phyloP scores from a whole-genome alignment of 2,797 vertebrate genomes.

The Pangasius krempfi region DNA sequence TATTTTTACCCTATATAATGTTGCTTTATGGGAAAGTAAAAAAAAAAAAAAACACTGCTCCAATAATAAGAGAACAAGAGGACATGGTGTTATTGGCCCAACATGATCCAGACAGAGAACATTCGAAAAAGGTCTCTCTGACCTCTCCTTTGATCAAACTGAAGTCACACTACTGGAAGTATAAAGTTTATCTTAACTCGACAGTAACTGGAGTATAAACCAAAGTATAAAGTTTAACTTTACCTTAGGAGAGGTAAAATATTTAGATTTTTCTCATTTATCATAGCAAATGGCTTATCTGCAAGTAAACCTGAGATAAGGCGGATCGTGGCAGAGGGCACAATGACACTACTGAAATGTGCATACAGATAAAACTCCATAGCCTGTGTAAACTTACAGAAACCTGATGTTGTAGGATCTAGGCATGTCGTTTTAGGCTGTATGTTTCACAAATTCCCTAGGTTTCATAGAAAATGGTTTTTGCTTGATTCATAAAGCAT shows the following conservation, averaged over 20 bases:
- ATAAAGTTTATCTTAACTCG: neutral
- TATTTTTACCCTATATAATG: neutral
- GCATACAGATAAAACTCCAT: neutral
- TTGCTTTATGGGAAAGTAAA: neutral
- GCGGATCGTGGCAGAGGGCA: neutral
- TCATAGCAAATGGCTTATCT: slow-evolving; percentile 13
- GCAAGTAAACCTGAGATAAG: slow-evolving; percentile 35
- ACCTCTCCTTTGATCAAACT: slow-evolving; percentile 1
- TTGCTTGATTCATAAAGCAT: neutral
- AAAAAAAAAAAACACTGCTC: neutral
- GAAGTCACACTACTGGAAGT: neutral
- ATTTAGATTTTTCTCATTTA: slow-evolving; percentile 12
- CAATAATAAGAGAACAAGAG: neutral
- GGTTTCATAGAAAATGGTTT: neutral
- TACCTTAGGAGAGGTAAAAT: neutral
- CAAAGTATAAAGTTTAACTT: neutral
- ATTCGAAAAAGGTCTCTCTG: slow-evolving; percentile 5
- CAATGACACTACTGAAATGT: slow-evolving; percentile 34
- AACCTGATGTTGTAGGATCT: neutral
- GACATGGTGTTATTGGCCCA: neutral
- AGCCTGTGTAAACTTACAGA: neutral
- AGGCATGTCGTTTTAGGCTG: neutral
- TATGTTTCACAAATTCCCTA: neutral
- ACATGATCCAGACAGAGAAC: neutral
- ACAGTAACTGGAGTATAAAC: neutral